Evolutionary conservation across 2,888 invertebrate genomes (phyloP).

Genomic region (Metallyticus violacea): DNA sequence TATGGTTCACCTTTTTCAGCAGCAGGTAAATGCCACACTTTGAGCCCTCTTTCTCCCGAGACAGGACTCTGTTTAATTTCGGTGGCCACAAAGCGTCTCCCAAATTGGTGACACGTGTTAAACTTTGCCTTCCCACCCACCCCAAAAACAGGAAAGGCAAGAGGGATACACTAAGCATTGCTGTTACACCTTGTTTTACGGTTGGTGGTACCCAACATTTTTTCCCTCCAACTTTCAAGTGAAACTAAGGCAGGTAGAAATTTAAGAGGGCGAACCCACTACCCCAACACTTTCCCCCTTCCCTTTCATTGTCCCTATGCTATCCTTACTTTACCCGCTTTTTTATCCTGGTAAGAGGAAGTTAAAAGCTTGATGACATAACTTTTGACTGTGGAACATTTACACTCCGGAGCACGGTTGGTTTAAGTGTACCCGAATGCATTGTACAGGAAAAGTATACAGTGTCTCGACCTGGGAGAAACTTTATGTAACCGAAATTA

Average conservation of each 20-base stretch:
- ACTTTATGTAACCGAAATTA: not conserved
- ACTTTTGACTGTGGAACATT: not conserved
- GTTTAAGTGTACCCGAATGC: not conserved
- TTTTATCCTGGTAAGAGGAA: not conserved
- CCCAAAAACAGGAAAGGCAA: not conserved
- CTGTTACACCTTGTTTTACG: not conserved
- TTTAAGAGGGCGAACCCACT: not conserved
- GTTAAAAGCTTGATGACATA: slow-evolving; percentile 13
- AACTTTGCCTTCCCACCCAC: not conserved
- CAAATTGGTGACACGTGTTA: slow-evolving; percentile 13
- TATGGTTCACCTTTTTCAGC: not conserved
- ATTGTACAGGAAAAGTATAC: not conserved
- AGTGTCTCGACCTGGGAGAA: not conserved
- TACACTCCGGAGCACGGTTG: not conserved
- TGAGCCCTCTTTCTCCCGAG: not conserved
- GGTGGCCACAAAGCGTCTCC: slow-evolving; percentile 4
- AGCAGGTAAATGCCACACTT: not conserved
- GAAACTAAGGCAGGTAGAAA: slow-evolving; percentile 5
- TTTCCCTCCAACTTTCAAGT: not conserved
- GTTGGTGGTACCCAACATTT: not conserved
- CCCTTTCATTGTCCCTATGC: not conserved
- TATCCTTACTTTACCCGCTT: not conserved
- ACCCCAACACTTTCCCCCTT: too few relatives aligned
- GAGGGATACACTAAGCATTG: not conserved
- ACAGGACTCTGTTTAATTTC: not conserved